Conservation (phyloP, 1,140 invertebrate species). For the Calliopsis andreniformis region DNA sequence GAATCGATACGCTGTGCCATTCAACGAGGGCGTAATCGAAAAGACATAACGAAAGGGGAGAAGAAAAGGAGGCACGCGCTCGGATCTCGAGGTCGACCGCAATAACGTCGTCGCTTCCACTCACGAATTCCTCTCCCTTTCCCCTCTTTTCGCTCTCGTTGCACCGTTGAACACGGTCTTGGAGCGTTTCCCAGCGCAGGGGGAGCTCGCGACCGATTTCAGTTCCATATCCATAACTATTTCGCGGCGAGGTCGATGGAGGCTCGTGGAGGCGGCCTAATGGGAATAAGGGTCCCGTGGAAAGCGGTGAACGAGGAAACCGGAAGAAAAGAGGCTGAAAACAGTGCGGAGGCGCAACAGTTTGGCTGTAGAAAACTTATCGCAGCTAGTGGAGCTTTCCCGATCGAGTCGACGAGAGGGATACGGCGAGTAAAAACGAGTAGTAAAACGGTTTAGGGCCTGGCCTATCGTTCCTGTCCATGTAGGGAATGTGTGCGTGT, state of each 20-base stretch:
- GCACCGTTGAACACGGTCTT: background rate
- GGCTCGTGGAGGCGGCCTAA: background rate
- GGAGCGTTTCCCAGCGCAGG: too few relatives aligned
- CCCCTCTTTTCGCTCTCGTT: slow-evolving; percentile 3
- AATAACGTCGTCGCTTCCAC: slow-evolving; percentile 34
- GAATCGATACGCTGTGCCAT: background rate
- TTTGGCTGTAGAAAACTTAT: slow-evolving; percentile 56
- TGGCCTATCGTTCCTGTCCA: background rate
- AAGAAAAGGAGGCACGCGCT: background rate
- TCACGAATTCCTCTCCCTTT: background rate
- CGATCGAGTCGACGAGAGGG: slow-evolving; percentile 20
- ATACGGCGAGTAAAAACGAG: slow-evolving; percentile 7
- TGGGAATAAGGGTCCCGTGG: background rate
- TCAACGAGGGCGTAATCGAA: background rate
- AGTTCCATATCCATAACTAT: slow-evolving; percentile 21
- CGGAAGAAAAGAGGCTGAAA: background rate
- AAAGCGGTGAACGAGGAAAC: background rate
- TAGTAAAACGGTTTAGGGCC: slow-evolving; percentile 39
- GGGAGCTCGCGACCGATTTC: slow-evolving; percentile 19
- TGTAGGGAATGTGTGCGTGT: background rate
- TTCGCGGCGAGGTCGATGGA: slow-evolving; percentile 15
- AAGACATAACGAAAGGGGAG: background rate
- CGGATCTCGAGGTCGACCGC: background rate
- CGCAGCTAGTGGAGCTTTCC: slow-evolving; percentile 21
- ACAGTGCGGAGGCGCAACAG: slow-evolving; percentile 53